These are phyloP conservation scores for Zhuqinia jingwanae DNA, from an alignment of 2,888 invertebrate species.

Conservation along the genomic window DNA sequence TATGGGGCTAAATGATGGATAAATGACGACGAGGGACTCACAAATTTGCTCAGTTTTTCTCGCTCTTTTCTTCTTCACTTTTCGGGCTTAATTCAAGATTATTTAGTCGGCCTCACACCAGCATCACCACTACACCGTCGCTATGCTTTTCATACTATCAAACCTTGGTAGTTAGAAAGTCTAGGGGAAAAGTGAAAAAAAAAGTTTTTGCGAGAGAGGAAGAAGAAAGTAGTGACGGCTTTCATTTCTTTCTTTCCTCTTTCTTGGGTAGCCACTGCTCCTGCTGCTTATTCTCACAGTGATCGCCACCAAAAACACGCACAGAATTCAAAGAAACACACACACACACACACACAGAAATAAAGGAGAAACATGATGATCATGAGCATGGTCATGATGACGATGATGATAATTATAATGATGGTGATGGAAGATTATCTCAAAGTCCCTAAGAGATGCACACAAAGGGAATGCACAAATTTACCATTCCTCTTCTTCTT, in stretches of 20 bases:
- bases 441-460: slow-evolving; percentile 28
- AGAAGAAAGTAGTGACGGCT: slow-evolving; percentile 3
- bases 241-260: neutral
- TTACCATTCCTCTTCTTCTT: neutral
- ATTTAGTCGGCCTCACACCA: neutral
- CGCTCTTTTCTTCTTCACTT: neutral
- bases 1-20: slow-evolving; percentile 76
- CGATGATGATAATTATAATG: slow-evolving; percentile 46
- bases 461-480: neutral
- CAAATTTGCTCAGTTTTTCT: slow-evolving; percentile 8
- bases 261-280: neutral
- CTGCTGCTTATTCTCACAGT: too few relatives aligned
- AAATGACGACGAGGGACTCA: slow-evolving; percentile 74
- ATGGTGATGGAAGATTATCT: slow-evolving; percentile 62
- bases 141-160: too few relatives aligned
- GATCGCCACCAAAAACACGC: neutral
- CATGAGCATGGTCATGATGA: neutral
- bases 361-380: neutral
- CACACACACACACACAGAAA: neutral
- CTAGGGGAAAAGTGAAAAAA: slow-evolving; percentile 13
- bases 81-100: slow-evolving; percentile 30
- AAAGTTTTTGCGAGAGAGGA: slow-evolving; percentile 27
- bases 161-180: neutral
- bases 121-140: neutral
- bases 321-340: neutral